Base-by-base conservation (phyloP, 2,797 vertebrate genomes). In the Zenarchopterus dispar region DNA sequence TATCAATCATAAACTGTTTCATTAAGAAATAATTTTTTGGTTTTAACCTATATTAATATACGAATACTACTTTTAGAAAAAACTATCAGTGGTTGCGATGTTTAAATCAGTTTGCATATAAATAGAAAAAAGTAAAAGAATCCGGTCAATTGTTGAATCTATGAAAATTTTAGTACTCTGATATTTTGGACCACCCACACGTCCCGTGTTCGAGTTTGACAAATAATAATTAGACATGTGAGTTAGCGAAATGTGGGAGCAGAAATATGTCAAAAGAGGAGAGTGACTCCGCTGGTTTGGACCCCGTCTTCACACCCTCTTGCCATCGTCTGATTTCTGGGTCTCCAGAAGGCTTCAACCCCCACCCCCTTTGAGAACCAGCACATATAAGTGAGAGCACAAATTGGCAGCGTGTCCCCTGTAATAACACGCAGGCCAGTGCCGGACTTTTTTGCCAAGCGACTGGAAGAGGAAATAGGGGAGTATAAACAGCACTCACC, bases 401-500 rank as follows among this genome's bases (percentile, higher is more conserved):
- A 81, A 84, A 76, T 88, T 91, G 87, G 89, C 87, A 88, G 65
- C 63, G 53, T 56, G 65, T 68, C 71, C 66, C 84, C 84, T 85
- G 59, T 86, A 90, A 89, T 85, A 90, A 84, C 84, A 83, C 78
- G 82, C 78, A 87, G 80, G 72, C 65, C 73, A 61, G 62, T 72
- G 69, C 61, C 54, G 56, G 70, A 75, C 46, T 59, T 84, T n/a
- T 89, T 81, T 88, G 88, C 88, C 90, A 92, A 82, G 84, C 75
- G 77, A 87, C 87, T 88, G 80, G 67, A 89, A 87, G 84, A 91
- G 89, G 90, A 92, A 92, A 88, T 84, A 81, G 80, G 73, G 84
- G 85, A 85, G 86, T 84, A 89, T 90, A 91, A 93, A 91, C 88
- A 90, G 87, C 65, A 84, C 91, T 92, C 88, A 94, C 93, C 80